Conservation (phyloP, 2,113 vertebrate species). For the Mola mola region DNA sequence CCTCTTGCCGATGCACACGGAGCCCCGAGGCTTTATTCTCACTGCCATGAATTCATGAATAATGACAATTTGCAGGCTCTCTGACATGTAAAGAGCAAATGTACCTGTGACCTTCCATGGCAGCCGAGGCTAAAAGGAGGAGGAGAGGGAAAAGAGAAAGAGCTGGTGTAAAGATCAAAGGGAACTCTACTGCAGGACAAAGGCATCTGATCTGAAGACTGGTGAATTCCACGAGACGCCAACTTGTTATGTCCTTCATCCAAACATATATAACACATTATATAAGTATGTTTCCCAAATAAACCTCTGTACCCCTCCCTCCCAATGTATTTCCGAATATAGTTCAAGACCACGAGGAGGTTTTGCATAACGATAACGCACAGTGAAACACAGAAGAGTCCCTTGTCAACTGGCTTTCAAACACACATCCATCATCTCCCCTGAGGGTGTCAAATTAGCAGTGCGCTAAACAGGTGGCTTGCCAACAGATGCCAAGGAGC, state of each 20-base stretch:
- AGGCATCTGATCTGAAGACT: conserved; percentile 35
- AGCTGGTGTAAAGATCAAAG: conserved; percentile 29
- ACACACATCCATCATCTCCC: conserved; percentile 71
- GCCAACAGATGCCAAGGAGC: conserved; percentile 61
- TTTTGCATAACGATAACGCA: conserved; percentile 38
- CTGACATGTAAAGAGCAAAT: conserved; percentile 37
- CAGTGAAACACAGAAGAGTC: conserved; percentile 16
- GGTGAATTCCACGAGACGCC: conserved; percentile 6
- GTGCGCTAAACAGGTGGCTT: conserved; percentile 64
- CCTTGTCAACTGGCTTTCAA: conserved; percentile 55
- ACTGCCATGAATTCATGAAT: conserved; percentile 53
- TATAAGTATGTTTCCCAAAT: conserved; percentile 11
- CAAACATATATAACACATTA: background rate
- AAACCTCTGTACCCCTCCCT: too few species aligned
- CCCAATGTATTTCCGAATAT: too few species aligned
- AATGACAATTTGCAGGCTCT: conserved; percentile 34
- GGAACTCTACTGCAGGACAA: background rate
- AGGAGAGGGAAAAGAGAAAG: background rate
- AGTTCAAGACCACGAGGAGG: conserved; percentile 37
- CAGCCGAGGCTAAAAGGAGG: conserved; percentile 1
- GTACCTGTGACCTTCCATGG: conserved; percentile 18
- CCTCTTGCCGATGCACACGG: conserved; percentile 19
- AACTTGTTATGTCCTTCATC: conserved; percentile 22
- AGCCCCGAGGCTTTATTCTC: conserved; percentile 19
- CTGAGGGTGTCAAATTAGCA: conserved; percentile 71